These are phyloP conservation scores for Sus scrofa DNA, from an alignment of 2,113 vertebrate genomes.

Conservation along the genomic window DNA sequence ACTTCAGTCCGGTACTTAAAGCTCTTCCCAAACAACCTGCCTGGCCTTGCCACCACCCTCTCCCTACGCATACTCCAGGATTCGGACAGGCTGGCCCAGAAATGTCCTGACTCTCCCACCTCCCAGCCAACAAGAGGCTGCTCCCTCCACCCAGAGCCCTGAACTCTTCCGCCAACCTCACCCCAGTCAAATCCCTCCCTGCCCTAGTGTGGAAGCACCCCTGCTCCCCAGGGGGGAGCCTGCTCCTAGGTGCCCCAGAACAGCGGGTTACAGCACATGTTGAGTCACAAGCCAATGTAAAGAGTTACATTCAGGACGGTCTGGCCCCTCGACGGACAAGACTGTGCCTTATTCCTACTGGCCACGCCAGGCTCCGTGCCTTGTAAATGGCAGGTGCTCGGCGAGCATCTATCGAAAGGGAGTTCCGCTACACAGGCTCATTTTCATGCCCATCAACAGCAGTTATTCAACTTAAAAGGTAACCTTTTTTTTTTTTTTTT, in stretches of 20 bases:
- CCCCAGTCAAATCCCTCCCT: not conserved
- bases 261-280: too few species aligned
- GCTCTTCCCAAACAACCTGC: not conserved
- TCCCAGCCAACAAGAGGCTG: accelerated
- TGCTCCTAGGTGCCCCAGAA: not conserved
- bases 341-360: not conserved
- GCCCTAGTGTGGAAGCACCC: accelerated
- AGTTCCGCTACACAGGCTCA: not conserved
- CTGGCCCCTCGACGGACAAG: not conserved
- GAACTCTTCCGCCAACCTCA: not conserved
- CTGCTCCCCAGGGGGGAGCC: not conserved
- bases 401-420: not conserved
- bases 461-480: not conserved
- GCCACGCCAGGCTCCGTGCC: not conserved
- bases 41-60: not conserved
- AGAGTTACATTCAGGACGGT: not conserved
- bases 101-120: not conserved
- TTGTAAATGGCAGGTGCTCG: not conserved
- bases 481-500: too few species aligned
- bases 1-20: not conserved
- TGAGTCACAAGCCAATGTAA: not conserved
- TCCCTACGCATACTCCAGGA: not conserved
- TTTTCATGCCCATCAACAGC: not conserved
- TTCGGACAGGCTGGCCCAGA: not conserved
- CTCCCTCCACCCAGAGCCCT: not conserved